These are phyloP conservation scores for Amblyornis subalaris DNA, from an alignment of 2,113 vertebrate species.

Conservation along the genomic window DNA sequence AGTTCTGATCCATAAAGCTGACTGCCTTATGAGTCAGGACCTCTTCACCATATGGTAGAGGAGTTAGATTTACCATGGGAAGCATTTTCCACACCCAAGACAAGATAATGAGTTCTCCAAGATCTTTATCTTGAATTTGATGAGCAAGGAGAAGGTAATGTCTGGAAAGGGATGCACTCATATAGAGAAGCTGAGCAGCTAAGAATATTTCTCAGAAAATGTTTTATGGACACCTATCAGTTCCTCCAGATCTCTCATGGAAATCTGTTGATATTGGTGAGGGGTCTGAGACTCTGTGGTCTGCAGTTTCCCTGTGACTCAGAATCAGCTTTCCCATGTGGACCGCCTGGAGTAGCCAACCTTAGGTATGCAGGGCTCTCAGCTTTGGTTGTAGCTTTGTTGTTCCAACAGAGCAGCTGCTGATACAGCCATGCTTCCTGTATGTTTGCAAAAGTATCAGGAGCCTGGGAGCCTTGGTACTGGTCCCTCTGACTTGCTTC, in stretches of 20 bases:
- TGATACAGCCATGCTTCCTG: neutral
- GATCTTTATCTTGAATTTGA: neutral
- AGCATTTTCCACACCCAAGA: neutral
- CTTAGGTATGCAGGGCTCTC: neutral
- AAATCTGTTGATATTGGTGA: neutral
- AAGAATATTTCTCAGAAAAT: neutral
- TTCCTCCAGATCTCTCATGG: neutral
- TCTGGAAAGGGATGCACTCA: neutral
- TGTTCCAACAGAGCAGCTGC: neutral
- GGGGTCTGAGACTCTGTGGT: neutral
- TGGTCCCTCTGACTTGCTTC: neutral
- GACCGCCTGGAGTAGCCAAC: neutral
- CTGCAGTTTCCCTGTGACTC: neutral
- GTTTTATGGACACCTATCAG: neutral
- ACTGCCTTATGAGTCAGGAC: neutral
- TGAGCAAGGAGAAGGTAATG: neutral
- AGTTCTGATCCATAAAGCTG: neutral
- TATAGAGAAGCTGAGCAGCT: neutral
- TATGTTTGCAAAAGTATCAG: neutral
- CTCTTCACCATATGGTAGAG: neutral
- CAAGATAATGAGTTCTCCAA: neutral
- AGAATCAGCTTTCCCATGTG: neutral
- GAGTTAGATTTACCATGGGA: neutral
- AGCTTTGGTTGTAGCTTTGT: neutral
- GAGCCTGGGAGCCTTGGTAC: neutral